Conservation (phyloP, 2,113 vertebrate species). For the Rana temporaria region DNA sequence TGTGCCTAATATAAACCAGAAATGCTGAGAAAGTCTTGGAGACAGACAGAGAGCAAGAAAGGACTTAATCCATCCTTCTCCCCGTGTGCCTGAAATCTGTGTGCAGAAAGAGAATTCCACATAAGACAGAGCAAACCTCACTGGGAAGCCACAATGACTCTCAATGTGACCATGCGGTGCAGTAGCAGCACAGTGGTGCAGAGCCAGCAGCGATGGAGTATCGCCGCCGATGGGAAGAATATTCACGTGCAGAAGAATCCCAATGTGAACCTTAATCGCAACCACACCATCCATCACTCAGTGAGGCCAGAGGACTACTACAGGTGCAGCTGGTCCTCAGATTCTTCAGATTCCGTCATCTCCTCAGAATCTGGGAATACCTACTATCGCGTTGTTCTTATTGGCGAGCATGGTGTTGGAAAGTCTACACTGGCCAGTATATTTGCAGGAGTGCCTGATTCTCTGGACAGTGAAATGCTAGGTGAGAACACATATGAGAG, state of each 20-base stretch:
- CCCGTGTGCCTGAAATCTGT: background rate
- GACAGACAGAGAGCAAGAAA: constrained; percentile 60
- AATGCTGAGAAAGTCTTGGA: constrained; percentile 73
- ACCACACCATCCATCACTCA: constrained; percentile 72
- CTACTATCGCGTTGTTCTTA: constrained; percentile 76
- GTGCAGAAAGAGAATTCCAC: background rate
- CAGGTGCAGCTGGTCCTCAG: constrained; percentile 82
- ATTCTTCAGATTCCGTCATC: constrained; percentile 88
- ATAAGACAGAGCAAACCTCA: constrained; percentile 10
- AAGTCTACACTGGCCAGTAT: constrained; percentile 91
- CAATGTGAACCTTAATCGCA: constrained; percentile 71
- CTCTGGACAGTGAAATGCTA: constrained; percentile 87
- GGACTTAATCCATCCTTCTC: constrained; percentile 31
- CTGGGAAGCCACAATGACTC: constrained; percentile 69
- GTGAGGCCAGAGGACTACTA: constrained; percentile 75
- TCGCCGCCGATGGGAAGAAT: constrained; percentile 84
- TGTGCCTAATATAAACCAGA: constrained; percentile 79
- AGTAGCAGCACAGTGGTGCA: constrained; percentile 76
- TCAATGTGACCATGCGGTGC: constrained; percentile 87
- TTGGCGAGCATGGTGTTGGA: constrained; percentile 87
- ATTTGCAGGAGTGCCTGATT: constrained; percentile 90
- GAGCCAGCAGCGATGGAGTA: constrained; percentile 91
- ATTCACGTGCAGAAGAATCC: constrained; percentile 77
- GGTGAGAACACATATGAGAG: constrained; percentile 89
- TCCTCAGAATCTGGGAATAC: constrained; percentile 80